Conservation (phyloP, 2,888 invertebrate species). For the Diplolepis rosae region DNA sequence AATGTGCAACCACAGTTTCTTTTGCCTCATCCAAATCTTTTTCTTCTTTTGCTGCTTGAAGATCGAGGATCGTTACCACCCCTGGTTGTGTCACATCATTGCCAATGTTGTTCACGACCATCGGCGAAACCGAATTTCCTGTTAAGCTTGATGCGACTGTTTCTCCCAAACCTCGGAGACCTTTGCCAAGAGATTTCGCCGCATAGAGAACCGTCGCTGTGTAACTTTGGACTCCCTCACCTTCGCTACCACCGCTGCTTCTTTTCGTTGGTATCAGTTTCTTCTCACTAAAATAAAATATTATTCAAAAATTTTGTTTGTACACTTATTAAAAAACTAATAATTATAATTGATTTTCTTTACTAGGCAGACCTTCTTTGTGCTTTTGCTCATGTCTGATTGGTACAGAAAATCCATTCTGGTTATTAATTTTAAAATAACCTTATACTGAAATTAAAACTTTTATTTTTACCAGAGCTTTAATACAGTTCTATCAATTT, state of each 20-base stretch:
- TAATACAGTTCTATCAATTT: no score
- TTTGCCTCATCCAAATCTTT: slow-evolving; percentile 79
- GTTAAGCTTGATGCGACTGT: slow-evolving; percentile 93
- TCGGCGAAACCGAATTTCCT: slow-evolving; percentile 72
- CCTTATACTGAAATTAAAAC: no score
- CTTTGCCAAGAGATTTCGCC: slow-evolving; percentile 94
- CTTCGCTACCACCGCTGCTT: slow-evolving; percentile 89
- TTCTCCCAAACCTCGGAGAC: slow-evolving; percentile 91
- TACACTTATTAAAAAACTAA: no score
- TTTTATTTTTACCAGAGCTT: no score
- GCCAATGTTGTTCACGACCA: slow-evolving; percentile 55
- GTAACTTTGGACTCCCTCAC: slow-evolving; percentile 89
- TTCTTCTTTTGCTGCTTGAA: slow-evolving; percentile 80
- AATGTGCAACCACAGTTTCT: slow-evolving; percentile 89
- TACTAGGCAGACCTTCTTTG: no score
- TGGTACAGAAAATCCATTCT: no score
- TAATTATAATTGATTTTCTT: no score
- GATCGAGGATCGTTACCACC: slow-evolving; percentile 90
- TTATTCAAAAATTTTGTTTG: no score
- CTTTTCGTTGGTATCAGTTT: slow-evolving; percentile 85
- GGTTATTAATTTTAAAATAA: not conserved
- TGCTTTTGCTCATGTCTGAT: no score
- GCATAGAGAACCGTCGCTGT: slow-evolving; percentile 96
- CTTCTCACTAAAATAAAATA: slow-evolving; percentile 82
- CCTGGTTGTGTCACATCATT: slow-evolving; percentile 86